These are phyloP conservation scores for Enteromius paludinosus DNA, from an alignment of 2,797 vertebrate species.

Conservation along the genomic window DNA sequence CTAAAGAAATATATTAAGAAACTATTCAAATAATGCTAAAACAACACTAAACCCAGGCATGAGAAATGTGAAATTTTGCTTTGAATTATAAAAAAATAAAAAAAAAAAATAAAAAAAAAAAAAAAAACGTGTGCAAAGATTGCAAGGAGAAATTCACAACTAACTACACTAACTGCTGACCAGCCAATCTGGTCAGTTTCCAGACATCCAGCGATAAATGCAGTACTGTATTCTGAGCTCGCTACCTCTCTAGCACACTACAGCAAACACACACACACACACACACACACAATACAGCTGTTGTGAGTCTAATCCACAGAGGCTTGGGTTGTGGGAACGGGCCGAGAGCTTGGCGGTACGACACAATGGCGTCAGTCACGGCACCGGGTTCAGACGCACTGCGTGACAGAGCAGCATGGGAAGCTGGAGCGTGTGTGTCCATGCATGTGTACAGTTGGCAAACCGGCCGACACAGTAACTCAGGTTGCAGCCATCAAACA, in stretches of 20 bases:
- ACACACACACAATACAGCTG: conserved; percentile 77
- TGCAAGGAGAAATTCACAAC: conserved; percentile 8
- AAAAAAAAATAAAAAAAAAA: background rate
- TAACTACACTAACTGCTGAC: conserved; percentile 17
- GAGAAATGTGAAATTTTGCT: background rate
- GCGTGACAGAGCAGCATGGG: conserved; percentile 23
- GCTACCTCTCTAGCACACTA: conserved; percentile 43
- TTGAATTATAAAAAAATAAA: too few relatives aligned
- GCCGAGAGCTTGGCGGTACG: conserved; percentile 62
- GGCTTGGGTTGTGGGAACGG: conserved; percentile 74
- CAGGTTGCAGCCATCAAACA: background rate
- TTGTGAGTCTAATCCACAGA: conserved; percentile 77
- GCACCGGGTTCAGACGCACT: conserved; percentile 49
- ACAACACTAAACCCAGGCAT: background rate
- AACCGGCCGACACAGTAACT: background rate
- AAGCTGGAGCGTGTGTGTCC: conserved; percentile 25
- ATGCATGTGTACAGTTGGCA: conserved; percentile 27
- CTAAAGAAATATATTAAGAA: background rate
- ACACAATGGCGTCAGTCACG: conserved; percentile 80
- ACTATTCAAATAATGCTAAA: background rate
- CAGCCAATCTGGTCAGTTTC: conserved; percentile 13
- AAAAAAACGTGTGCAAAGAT: background rate
- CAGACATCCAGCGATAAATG: conserved; percentile 24
- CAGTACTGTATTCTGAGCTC: conserved; percentile 42
- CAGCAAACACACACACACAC: conserved; percentile 47